phyloP scores from a whole-genome alignment of 1,140 invertebrate genomes.

The Listronotus oregonensis region DNA sequence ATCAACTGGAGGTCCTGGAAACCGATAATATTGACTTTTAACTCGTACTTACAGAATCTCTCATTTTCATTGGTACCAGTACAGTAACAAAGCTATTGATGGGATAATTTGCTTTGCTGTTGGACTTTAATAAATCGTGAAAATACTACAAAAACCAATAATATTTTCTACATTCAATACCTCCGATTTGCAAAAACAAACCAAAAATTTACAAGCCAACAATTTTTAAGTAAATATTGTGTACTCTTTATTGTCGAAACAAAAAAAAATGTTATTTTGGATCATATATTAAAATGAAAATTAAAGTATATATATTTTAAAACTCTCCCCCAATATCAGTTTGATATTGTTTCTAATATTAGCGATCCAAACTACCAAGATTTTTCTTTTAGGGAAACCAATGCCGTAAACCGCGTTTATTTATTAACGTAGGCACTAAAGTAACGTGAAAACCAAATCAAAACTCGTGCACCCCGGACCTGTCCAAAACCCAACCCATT shows the following conservation, averaged over 20 bases:
- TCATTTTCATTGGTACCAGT: no score
- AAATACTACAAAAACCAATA: constrained; percentile 1
- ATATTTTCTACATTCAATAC: no score
- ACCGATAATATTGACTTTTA: constrained; percentile 39
- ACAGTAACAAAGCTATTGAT: not conserved
- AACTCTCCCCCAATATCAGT: no score
- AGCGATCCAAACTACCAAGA: not conserved
- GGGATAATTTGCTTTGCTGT: no score
- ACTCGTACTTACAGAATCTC: no score
- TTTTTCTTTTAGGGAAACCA: not conserved
- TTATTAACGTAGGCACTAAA: not conserved
- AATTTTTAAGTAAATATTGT: no score
- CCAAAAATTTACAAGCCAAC: no score
- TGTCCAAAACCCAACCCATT: constrained; percentile 30
- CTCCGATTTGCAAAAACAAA: not conserved
- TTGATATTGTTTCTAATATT: no score
- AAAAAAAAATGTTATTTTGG: no score
- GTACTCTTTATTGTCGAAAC: no score
- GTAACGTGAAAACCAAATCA: constrained; percentile 37
- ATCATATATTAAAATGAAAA: no score
- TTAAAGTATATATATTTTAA: no score
- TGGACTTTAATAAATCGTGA: not conserved
- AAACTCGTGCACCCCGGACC: constrained; percentile 33
- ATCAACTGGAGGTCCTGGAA: constrained; percentile 93
- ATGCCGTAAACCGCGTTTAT: not conserved